A percentile compares a stretch with the other conserved stretches of the same genome.
These are phyloP conservation scores for Anadara kagoshimensis DNA, from an alignment of 1,140 invertebrate genomes.

Conservation along the genomic window DNA sequence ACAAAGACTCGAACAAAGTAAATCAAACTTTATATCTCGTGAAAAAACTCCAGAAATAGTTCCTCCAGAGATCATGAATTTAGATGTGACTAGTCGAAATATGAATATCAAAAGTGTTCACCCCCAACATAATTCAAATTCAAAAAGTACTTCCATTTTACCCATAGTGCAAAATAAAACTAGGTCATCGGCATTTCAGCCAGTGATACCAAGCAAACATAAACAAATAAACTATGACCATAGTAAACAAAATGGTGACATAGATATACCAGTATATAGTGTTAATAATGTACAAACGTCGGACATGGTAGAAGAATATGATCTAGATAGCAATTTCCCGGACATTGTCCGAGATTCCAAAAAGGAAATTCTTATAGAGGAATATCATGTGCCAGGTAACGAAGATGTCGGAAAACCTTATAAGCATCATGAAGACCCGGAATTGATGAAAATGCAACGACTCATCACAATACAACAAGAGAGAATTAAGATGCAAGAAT, in stretches of 20 bases:
- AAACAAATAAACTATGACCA: constrained; percentile 1
- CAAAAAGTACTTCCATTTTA: no score
- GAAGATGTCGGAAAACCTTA: constrained; percentile 10
- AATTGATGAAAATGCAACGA: constrained; percentile 84
- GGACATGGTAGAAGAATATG: constrained; percentile 64
- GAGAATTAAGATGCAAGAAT: constrained; percentile 89
- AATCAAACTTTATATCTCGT: no score
- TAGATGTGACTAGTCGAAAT: no score
- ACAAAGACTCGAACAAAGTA: no score
- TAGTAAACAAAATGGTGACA: constrained; percentile 9
- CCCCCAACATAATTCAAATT: no score
- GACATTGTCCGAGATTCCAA: constrained; percentile 38
- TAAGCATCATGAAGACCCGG: constrained; percentile 72
- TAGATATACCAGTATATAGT: constrained; percentile 18
- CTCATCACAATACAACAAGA: constrained; percentile 93
- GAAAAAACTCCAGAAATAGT: no score
- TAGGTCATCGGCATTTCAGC: constrained; percentile 13
- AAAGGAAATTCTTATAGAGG: constrained; percentile 55
- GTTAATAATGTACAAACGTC: constrained; percentile 69
- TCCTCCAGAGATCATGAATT: no score
- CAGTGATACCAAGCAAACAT: constrained; percentile 1
- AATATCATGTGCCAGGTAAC: constrained; percentile 44
- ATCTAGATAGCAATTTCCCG: constrained; percentile 64
- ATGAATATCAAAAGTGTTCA: no score
- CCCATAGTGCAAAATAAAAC: neutral